A percentile compares a stretch with the other conserved stretches of the same genome.
Evolutionary conservation across 2,888 invertebrate genomes (phyloP).

Genomic region (Caenorhabditis sp.): DNA sequence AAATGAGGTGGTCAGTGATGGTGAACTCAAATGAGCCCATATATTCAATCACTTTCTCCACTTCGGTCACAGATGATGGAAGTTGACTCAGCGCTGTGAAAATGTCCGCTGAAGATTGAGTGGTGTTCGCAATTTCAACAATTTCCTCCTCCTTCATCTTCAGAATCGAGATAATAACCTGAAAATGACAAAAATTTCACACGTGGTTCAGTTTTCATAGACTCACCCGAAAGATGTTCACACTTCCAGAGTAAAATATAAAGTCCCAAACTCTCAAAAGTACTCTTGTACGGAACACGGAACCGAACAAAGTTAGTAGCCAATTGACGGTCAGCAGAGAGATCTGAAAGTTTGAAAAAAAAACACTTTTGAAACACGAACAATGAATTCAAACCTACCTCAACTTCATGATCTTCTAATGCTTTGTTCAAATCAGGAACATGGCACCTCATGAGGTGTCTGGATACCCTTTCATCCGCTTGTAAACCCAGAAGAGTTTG

Average conservation of each 20-base stretch:
- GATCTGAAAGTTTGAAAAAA: conserved; percentile 80
- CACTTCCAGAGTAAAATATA: conserved; percentile 95
- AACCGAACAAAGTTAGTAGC: conserved; percentile 96
- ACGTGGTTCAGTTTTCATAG: background rate
- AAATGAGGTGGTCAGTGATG: conserved; percentile 74
- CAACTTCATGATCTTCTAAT: conserved; percentile 62
- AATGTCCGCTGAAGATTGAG: conserved; percentile 88
- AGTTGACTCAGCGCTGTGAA: conserved; percentile 97
- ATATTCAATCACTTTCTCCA: conserved; percentile 74
- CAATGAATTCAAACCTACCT: conserved; percentile 40
- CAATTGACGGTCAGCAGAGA: conserved; percentile 96
- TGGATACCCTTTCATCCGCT: conserved; percentile 88
- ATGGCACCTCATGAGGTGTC: conserved; percentile 91
- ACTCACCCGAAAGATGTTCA: conserved; percentile 87
- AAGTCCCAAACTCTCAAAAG: conserved; percentile 95
- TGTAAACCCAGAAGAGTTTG: conserved; percentile 87
- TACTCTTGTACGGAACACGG: conserved; percentile 95
- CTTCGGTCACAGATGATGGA: conserved; percentile 81
- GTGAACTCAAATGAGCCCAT: conserved; percentile 78
- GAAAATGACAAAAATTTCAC: conserved; percentile 9
- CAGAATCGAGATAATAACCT: conserved; percentile 76
- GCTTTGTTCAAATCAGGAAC: conserved; percentile 86
- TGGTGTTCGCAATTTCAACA: conserved; percentile 87
- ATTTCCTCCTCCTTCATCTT: conserved; percentile 85
- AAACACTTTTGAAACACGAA: background rate